Percentiles rank a stretch among this genome's conserved stretches.
These are phyloP conservation scores for Rhopalosiphum nymphaeae DNA, from an alignment of 2,888 invertebrate species.

Conservation along the genomic window DNA sequence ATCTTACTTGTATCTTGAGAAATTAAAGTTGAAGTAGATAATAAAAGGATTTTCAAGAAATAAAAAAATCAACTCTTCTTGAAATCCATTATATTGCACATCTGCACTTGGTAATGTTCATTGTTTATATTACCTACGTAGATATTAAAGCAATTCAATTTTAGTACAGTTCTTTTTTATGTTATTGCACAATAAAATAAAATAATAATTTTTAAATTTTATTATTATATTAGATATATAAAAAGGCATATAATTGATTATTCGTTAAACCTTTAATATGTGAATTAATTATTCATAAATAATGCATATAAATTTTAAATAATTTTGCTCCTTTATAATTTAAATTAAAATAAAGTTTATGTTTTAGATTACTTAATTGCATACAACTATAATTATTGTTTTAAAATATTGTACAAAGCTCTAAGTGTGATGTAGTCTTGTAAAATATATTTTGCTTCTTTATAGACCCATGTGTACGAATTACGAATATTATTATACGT, in stretches of 20 bases:
- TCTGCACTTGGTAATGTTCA: neutral
- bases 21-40: neutral
- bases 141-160: neutral
- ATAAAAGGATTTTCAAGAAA: neutral
- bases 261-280: neutral
- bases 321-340: neutral
- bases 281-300: neutral
- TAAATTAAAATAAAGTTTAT: neutral
- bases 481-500: neutral
- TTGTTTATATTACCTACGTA: too few relatives aligned
- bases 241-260: neutral
- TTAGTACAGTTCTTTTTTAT: neutral
- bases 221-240: neutral
- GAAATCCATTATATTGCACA: too few relatives aligned
- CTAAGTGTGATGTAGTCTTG: neutral
- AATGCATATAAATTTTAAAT: neutral
- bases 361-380: neutral
- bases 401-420: neutral
- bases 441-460: neutral
- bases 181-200: neutral
- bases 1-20: neutral
- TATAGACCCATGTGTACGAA: neutral
- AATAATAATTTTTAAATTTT: neutral
- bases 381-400: neutral
- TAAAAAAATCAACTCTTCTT: conserved; percentile 1